Conservation (phyloP, 2,797 vertebrate species). For the Cossypha niveicapilla region DNA sequence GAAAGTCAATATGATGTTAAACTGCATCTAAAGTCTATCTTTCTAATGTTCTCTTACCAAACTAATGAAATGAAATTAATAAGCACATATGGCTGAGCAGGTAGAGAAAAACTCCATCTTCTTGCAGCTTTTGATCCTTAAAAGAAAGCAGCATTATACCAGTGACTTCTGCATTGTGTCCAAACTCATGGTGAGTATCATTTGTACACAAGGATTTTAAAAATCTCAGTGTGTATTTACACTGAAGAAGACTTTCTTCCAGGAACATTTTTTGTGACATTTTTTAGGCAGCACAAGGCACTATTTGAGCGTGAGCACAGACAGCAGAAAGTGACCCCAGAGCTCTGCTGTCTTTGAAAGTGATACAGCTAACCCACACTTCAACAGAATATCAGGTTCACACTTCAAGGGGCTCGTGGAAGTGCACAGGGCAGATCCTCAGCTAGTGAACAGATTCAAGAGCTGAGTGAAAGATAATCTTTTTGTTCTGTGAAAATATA, state of each 20-base stretch:
- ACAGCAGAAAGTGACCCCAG: background rate
- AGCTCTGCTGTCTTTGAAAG: conserved; percentile 34
- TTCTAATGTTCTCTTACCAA: background rate
- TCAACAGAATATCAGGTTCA: conserved; percentile 39
- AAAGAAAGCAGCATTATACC: background rate
- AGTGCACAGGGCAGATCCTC: background rate
- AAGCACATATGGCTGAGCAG: accelerated
- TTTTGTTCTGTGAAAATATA: conserved; percentile 22
- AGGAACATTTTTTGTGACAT: background rate
- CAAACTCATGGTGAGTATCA: background rate
- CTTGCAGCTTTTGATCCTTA: background rate
- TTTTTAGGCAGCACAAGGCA: background rate
- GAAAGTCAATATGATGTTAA: background rate
- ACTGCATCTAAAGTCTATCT: background rate
- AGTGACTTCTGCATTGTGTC: background rate
- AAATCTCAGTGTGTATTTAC: background rate
- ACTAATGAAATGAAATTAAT: background rate
- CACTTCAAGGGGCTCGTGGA: background rate
- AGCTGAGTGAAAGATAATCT: background rate
- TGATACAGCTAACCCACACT: background rate
- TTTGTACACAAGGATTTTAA: background rate
- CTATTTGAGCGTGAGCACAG: accelerated
- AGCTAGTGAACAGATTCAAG: background rate
- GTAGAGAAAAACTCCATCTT: background rate
- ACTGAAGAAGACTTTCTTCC: background rate